Base-by-base conservation (phyloP, 2,888 invertebrate species). In the Mythimna vitellina region DNA sequence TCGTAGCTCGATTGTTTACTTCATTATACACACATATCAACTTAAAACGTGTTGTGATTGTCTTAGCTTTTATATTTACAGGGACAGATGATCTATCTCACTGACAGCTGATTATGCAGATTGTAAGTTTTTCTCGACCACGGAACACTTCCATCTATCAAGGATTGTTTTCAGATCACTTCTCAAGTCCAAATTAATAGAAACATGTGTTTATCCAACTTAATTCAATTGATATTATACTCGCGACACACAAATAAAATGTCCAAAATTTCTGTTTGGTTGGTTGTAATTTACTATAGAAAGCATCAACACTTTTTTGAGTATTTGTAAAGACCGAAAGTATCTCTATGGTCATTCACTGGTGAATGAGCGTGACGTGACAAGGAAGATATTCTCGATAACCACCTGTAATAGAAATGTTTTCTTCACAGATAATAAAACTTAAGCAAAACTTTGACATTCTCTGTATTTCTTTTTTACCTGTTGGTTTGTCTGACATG, bases 101-200 rank as follows among this genome's bases (percentile, higher is more conserved):
- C 93, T 96, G 96, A 96, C 96, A 96, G 96, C 96, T 96, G 96
- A 96, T 96, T 96, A 96, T 96, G 96, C 95, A 95, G 96, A 96
- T 94, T 95, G 95, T 93, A 94, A 94, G 96, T 95, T 96, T 96
- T 96, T 94, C 95, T 94, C 89, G 90, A 92, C 91, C 93, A 94
- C 94, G 93, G 91, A 93, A 91, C 94, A 94, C 94, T 94, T 95
- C 93, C 94, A 95, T 95, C 89, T 91, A 94, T 91, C 91, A 90
- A 90, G 88, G 90, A 89, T 90, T 87, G 89, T 92, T 92, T 91
- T 90, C 84, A 91, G 89, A 90, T 86, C 87, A 86, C 89, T 93
- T 89, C 83, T 89, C 74, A 80, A 80, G 87, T 88, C 82, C 87
- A 87, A 83, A 89, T 89, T 91, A 85, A 89, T 89, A 88, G 82